Base-by-base conservation (phyloP, 2,888 invertebrate species). In the Uropetala carovei region DNA sequence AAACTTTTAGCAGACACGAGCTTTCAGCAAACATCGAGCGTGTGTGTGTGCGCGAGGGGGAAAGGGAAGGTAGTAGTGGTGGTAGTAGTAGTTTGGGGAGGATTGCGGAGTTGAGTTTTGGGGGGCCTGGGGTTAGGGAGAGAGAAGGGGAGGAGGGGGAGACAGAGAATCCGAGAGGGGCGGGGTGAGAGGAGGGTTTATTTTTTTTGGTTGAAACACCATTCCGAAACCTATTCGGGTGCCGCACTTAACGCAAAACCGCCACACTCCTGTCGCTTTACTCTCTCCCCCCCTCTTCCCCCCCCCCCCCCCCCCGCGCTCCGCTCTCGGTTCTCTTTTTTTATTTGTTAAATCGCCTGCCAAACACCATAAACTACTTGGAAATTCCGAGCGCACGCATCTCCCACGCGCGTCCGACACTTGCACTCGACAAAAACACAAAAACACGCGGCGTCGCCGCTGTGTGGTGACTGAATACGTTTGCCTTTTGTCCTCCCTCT, bases 1-100 rank as follows among this genome's bases (percentile, higher is more conserved):
- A 89, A 89, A 89, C 64, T 64, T 89, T 89, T 11, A 13, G 68
- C 89, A 89, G 68, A 89, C 89, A 64, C 89, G 56, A 89, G 89
- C 89, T 64, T 89, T 89, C 89, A 60, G 43, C 89, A 89, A 89
- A 64, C 89, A 89, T 68, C 43, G 43, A 60, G 89, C n/a, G 22
- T 16, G 75, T 68, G 22, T 22, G 75, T 75, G n/a, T 43, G 43
- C 5, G 22, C 27, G 75, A 18, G 85, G 58, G 83, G 13, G 56
- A 18, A 57, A n/a, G 56, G 8, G n/a, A n/a, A n/a, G n/a, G n/a
- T n/a, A n/a, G n/a, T n/a, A n/a, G n/a, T n/a, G n/a, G n/a, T n/a
- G n/a, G n/a, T n/a, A n/a, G 58, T 9, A 16, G 58, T 16, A 57
- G 85, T 57, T 56, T 22, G 18, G 27, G 43, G 43, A 30, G 60